Evolutionary conservation across 2,113 vertebrate genomes (phyloP).

Genomic region (Psittacara wagleri): DNA sequence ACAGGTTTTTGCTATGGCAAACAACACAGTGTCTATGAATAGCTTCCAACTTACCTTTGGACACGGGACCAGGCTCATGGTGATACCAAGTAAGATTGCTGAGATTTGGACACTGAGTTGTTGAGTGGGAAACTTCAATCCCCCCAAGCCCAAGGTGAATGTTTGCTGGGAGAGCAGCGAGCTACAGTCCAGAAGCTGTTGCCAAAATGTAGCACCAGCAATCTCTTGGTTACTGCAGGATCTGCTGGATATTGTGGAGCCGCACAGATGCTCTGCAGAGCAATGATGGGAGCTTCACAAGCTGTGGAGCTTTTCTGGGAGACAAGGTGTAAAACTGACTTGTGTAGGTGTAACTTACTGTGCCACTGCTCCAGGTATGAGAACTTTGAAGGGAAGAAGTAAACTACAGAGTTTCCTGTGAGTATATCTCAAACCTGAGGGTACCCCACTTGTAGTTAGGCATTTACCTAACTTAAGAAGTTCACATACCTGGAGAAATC

Average conservation of each 20-base stretch:
- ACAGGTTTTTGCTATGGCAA: constrained; percentile 44
- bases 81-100: not conserved
- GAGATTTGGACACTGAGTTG: not conserved
- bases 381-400: not conserved
- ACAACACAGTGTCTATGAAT: constrained; percentile 30
- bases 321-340: not conserved
- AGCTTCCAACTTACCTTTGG: constrained; percentile 23
- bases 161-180: not conserved
- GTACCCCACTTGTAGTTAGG: not conserved
- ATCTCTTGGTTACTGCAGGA: not conserved
- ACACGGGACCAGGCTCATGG: constrained; percentile 38
- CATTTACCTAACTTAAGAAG: not conserved
- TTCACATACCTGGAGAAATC: not conserved
- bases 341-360: not conserved
- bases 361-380: not conserved
- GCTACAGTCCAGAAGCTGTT: not conserved
- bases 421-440: not conserved
- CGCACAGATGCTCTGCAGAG: not conserved
- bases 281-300: not conserved
- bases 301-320: not conserved
- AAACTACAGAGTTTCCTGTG: not conserved
- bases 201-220: not conserved
- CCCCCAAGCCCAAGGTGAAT: fast-evolving
- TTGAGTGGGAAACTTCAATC: not conserved
- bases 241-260: not conserved